Evolutionary conservation across 2,888 invertebrate genomes (phyloP).

Genomic region (Dasysyrphus tricinctus): DNA sequence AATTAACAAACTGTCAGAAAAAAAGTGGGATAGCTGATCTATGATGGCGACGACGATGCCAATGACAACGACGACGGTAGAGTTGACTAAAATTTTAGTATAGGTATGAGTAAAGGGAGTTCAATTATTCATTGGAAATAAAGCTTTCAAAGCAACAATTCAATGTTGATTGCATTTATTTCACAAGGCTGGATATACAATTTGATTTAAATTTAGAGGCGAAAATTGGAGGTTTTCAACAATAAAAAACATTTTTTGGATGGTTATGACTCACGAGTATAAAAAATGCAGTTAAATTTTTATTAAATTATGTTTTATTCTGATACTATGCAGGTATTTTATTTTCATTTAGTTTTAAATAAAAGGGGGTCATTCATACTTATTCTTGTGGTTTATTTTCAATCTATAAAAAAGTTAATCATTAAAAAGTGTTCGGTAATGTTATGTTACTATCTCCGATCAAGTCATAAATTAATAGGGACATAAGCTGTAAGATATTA

Average conservation of each 20-base stretch:
- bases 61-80: neutral
- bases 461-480: too few species aligned
- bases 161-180: slow-evolving; percentile 53
- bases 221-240: slow-evolving; percentile 16
- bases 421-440: too few species aligned
- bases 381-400: too few species aligned
- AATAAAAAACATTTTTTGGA: neutral
- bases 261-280: neutral
- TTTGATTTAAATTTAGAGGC: slow-evolving; percentile 25
- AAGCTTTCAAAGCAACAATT: slow-evolving; percentile 37
- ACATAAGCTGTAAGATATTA: too few species aligned
- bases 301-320: slow-evolving; percentile 4
- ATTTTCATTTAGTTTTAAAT: neutral
- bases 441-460: too few species aligned
- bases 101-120: neutral
- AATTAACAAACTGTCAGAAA: slow-evolving; percentile 71
- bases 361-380: too few species aligned
- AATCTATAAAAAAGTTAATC: too few species aligned
- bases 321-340: neutral
- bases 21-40: slow-evolving; percentile 16
- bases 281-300: neutral
- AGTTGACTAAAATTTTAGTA: neutral
- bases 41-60: neutral
- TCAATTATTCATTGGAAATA: slow-evolving; percentile 27
- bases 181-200: slow-evolving; percentile 4